Evolutionary conservation across 2,888 invertebrate species (phyloP).

Genomic region (Alcis repandata): DNA sequence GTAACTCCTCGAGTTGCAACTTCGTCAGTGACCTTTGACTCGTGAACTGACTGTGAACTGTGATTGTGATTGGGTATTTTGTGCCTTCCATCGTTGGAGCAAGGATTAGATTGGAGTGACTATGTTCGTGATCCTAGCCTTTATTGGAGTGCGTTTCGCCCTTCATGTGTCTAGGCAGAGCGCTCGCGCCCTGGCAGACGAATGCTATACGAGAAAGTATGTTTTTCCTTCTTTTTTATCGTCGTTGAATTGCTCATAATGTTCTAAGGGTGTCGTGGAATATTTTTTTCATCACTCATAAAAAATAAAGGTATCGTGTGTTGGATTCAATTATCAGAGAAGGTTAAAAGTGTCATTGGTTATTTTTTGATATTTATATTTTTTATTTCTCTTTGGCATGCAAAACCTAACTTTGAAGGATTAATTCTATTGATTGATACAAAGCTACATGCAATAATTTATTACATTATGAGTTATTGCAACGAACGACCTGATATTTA

Average conservation of each 20-base stretch:
- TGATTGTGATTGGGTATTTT: slow-evolving; percentile 26
- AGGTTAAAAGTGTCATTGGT: too few species aligned
- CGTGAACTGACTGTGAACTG: slow-evolving; percentile 30
- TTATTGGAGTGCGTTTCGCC: slow-evolving; percentile 79
- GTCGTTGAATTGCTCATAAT: slow-evolving; percentile 2
- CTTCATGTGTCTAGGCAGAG: slow-evolving; percentile 82
- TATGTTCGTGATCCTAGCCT: slow-evolving; percentile 83
- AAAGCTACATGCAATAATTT: not conserved
- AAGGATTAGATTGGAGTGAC: slow-evolving; percentile 57
- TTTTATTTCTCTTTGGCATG: too few species aligned
- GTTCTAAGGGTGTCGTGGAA: not conserved
- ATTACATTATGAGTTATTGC: not conserved
- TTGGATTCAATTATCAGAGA: too few species aligned
- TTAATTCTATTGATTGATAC: not conserved
- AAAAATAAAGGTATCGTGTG: not conserved
- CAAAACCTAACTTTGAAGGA: too few species aligned
- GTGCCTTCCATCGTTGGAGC: slow-evolving; percentile 35
- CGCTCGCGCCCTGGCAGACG: slow-evolving; percentile 77
- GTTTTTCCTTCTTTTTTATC: slow-evolving; percentile 46
- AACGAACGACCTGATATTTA: not conserved
- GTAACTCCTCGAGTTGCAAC: slow-evolving; percentile 7
- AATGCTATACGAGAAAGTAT: slow-evolving; percentile 84
- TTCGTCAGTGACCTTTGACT: slow-evolving; percentile 31
- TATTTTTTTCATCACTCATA: not conserved
- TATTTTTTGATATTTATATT: too few species aligned